phyloP scores from a whole-genome alignment of 2,888 invertebrate species.

The Lacanobia wlatinum region DNA sequence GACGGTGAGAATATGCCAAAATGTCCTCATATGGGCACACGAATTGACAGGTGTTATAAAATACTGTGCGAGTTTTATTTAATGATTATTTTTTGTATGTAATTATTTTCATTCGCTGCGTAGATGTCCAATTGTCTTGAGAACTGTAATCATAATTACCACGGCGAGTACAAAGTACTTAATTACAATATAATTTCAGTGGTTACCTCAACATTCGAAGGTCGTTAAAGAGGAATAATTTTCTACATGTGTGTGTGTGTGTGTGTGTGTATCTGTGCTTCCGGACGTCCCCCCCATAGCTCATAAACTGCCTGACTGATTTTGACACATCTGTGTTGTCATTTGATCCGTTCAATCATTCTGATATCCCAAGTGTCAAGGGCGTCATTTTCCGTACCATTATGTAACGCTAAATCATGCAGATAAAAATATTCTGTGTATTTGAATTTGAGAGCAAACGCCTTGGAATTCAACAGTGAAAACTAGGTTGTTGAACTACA shows the following conservation, averaged over 20 bases:
- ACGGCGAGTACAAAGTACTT: neutral
- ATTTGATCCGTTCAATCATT: constrained; percentile 52
- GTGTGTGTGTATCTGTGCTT: constrained; percentile 26
- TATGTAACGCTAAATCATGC: neutral
- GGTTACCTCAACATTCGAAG: constrained; percentile 23
- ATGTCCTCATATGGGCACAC: constrained; percentile 16
- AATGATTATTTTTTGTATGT: constrained; percentile 9
- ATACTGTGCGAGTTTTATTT: constrained; percentile 5
- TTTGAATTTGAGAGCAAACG: neutral
- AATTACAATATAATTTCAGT: constrained; percentile 32
- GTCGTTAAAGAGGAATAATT: constrained; percentile 28
- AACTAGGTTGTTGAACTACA: constrained; percentile 3
- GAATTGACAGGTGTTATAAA: constrained; percentile 22
- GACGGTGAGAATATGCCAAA: constrained; percentile 27
- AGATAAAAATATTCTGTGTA: neutral
- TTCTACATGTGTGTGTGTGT: constrained; percentile 22
- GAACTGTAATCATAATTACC: constrained; percentile 19
- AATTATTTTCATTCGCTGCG: constrained; percentile 1
- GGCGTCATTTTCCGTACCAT: constrained; percentile 9
- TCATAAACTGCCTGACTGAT: constrained; percentile 45
- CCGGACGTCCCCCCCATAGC: constrained; percentile 54
- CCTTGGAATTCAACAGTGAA: neutral
- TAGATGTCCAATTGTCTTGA: neutral
- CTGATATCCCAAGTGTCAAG: constrained; percentile 38
- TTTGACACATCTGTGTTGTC: constrained; percentile 48